Evolutionary conservation across 53 echinoderm and acorn worm genomes (phyloP).

Genomic region (Apostichopus leukothele): DNA sequence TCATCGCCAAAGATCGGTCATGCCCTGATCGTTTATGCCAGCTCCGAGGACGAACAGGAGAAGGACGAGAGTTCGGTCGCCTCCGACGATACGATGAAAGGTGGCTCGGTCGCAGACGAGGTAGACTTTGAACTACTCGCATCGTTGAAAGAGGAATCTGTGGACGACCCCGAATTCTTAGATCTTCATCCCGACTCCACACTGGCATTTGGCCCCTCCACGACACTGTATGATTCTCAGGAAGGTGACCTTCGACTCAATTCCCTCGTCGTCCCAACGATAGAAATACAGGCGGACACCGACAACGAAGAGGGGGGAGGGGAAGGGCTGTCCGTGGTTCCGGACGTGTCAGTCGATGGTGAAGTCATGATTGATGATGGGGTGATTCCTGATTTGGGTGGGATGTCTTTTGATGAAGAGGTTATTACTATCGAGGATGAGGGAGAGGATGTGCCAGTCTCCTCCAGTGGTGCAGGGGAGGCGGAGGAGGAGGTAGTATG

Average conservation of each 20-base stretch:
- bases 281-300: constrained; percentile 10
- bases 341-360: constrained; percentile 37
- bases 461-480: background rate
- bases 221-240: background rate
- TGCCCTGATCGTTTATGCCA: constrained; percentile 10
- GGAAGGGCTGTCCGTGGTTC: constrained; percentile 6
- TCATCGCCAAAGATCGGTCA: constrained; percentile 19
- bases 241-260: background rate
- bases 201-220: background rate
- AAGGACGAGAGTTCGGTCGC: constrained; percentile 39
- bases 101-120: constrained; percentile 19
- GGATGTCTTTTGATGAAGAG: constrained; percentile 36
- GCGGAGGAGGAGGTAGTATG: constrained; percentile 51
- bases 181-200: background rate
- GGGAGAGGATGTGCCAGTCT: constrained; percentile 12
- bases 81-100: constrained; percentile 40
- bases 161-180: constrained; percentile 40
- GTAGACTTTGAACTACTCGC: constrained; percentile 25
- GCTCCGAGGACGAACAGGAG: constrained; percentile 15
- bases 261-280: background rate
- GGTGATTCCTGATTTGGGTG: constrained; percentile 5
- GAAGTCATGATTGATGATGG: constrained; percentile 25
- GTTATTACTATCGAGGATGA: constrained; percentile 41
- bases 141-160: constrained; percentile 31
- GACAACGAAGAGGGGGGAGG: constrained; percentile 10